Conservation (phyloP, 2,888 invertebrate species). For the Mylabris sibirica region DNA sequence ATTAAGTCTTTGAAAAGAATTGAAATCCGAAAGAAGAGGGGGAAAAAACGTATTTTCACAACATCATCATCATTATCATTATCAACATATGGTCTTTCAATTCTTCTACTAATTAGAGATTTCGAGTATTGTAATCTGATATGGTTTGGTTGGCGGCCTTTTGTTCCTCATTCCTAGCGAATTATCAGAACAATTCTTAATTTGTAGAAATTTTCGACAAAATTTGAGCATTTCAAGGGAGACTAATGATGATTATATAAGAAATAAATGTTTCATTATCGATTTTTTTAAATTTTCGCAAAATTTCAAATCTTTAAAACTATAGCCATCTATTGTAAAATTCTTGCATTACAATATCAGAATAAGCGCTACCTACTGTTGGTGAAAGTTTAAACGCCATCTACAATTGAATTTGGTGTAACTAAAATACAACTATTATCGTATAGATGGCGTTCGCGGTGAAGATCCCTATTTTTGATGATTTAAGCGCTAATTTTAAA, state of each 20-base stretch:
- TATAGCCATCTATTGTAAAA: not conserved
- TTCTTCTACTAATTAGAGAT: constrained; percentile 7
- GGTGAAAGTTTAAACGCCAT: no score
- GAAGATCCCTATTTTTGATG: no score
- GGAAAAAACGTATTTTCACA: not conserved
- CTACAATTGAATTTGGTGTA: no score
- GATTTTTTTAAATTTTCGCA: no score
- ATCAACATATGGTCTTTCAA: not conserved
- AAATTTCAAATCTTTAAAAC: not conserved
- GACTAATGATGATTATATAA: no score
- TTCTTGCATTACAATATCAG: no score
- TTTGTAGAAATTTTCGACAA: not conserved
- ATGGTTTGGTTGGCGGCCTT: not conserved
- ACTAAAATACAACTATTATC: no score
- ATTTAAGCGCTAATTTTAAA: not conserved
- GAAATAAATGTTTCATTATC: not conserved
- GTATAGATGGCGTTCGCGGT: no score
- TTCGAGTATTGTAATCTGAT: constrained; percentile 11
- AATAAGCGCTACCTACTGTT: no score
- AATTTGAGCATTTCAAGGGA: not conserved
- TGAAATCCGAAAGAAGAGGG: not conserved
- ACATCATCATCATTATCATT: no score
- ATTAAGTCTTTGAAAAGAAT: not conserved
- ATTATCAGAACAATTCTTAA: not conserved
- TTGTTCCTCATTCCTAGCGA: not conserved